Evolutionary conservation across 2,797 vertebrate genomes (phyloP), one percentile per base, ranked within the genome.

Genomic region (Pempheris klunzingeri): DNA sequence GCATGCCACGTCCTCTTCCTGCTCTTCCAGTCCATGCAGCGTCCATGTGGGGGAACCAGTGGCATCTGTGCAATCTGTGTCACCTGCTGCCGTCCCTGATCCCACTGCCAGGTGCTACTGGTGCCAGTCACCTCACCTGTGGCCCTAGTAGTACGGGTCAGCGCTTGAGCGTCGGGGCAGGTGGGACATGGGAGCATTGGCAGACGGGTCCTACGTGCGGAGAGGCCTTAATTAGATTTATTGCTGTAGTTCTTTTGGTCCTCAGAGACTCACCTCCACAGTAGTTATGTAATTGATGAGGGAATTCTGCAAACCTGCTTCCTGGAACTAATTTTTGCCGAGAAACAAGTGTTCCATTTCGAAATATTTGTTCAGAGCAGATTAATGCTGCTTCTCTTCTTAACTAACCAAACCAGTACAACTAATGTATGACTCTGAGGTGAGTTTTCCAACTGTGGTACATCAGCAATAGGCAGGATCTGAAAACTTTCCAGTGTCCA

Each of bases 1-100:
- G 3, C 43, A 46, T 41, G 1, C 41, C 62, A 24, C 1, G 1
- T 38, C 26, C 39, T 55, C 30, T 47, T 41, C 24, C 38, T 38
- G 7, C 64, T 61, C 52, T 55, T 72, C 44, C 46, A 58, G 38
- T 65, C 61, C 20, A 38, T 38, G 71, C 68, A 26, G 47, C 44
- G 58, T 69, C 65, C 41, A 54, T 75, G 70, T 60, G n/a, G 36
- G 38, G 49, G 36, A 80, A 82, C 73, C 44, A 30, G 75, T 54
- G 50, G 68, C 69, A 78, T 78, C 85, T 82, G 77, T 69, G 71
- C 84, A 83, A 83, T 89, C 88, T 93, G 91, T 77, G 64, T 86
- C 80, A 82, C 82, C 84, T 85, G 87, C 92, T 88, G 81, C 83
- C 76, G n/a, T 36, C 44, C 71, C 71, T 6, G 77, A 57, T 67